phyloP scores from a whole-genome alignment of 2,113 vertebrate genomes.

The Centropus bengalensis region DNA sequence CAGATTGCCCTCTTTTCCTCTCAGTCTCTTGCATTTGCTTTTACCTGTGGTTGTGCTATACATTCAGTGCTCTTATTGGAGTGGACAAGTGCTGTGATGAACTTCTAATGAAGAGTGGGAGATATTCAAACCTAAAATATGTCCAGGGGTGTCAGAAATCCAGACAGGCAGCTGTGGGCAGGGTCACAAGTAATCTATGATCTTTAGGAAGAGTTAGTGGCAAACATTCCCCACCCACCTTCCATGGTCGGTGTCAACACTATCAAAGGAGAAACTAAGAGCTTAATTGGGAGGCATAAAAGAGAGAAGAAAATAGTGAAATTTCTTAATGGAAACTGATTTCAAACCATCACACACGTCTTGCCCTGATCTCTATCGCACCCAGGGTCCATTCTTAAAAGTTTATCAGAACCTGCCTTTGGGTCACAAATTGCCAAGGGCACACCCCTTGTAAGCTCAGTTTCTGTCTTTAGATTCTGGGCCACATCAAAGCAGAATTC shows the following conservation, averaged over 20 bases:
- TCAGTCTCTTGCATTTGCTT: background rate
- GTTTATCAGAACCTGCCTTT: background rate
- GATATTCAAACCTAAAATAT: background rate
- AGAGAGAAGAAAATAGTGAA: background rate
- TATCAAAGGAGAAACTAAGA: background rate
- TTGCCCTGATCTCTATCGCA: background rate
- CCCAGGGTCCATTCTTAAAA: background rate
- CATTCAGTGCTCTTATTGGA: background rate
- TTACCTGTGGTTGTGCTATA: background rate
- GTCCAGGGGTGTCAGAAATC: background rate
- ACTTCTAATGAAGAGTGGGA: background rate
- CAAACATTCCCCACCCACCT: background rate
- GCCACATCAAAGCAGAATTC: background rate
- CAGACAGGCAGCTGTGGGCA: background rate
- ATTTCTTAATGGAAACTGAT: background rate
- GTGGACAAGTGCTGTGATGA: background rate
- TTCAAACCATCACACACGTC: background rate
- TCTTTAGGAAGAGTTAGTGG: background rate
- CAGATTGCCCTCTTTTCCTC: background rate
- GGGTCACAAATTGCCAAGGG: background rate
- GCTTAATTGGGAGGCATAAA: background rate
- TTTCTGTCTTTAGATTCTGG: background rate
- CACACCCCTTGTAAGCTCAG: background rate
- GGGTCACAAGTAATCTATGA: background rate
- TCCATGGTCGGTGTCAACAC: background rate